Conservation (phyloP, 2,888 invertebrate genomes). For the Xestoiulus laeticollis region DNA sequence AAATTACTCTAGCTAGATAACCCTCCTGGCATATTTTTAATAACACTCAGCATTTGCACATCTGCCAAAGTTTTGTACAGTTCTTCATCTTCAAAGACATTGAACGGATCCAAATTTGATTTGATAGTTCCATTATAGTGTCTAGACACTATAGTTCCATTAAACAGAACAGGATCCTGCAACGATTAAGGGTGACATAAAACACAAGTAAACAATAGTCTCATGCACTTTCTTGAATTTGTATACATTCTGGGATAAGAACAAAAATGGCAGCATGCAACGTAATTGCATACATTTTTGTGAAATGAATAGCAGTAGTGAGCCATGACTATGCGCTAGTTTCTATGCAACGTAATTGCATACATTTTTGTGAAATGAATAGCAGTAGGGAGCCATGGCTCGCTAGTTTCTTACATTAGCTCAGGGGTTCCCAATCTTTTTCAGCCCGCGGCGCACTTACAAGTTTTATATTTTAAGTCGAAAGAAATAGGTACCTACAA, state of each 20-base stretch:
- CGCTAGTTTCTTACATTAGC: no score
- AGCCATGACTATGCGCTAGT: no score
- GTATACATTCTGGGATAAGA: background rate
- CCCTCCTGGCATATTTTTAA: background rate
- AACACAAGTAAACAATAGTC: background rate
- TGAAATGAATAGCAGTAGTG: no score
- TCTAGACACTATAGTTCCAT: no score
- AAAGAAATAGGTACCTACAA: no score
- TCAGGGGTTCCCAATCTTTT: no score
- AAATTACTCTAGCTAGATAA: background rate
- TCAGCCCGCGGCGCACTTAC: no score
- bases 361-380: no score
- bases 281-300: background rate
- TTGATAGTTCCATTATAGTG: no score
- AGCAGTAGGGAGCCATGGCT: no score
- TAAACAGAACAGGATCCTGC: slow-evolving; percentile 32
- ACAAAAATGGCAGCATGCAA: background rate
- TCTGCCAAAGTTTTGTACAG: background rate
- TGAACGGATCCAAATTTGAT: slow-evolving; percentile 60
- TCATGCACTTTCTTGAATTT: background rate
- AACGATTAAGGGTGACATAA: background rate
- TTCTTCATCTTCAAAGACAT: slow-evolving; percentile 57
- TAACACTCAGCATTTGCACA: background rate
- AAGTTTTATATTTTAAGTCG: no score
- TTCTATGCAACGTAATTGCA: no score